A percentile compares a stretch with the other conserved stretches of the same genome.
Conservation (phyloP, 1,140 invertebrate genomes). For the Ruditapes philippinarum region DNA sequence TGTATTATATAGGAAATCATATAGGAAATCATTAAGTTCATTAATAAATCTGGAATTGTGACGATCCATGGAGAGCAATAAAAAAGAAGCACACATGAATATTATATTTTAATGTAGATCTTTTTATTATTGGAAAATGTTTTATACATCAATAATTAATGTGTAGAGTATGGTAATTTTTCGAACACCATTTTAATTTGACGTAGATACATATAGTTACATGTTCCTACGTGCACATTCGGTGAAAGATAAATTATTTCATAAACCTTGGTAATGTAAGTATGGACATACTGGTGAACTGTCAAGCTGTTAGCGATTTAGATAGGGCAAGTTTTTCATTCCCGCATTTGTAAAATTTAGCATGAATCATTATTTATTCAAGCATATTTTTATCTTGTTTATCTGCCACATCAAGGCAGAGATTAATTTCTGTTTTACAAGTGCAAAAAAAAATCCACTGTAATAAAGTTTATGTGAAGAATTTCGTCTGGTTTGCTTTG, state of each 20-base stretch:
- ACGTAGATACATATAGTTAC: too few relatives aligned
- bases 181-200: too few relatives aligned
- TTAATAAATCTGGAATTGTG: too few relatives aligned
- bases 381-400: conserved; percentile 17
- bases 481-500: neutral
- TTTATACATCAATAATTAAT: too few relatives aligned
- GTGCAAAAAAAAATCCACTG: conserved; percentile 30
- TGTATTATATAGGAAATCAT: too few relatives aligned
- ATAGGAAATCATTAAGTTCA: too few relatives aligned
- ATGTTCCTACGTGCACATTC: neutral
- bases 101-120: too few relatives aligned
- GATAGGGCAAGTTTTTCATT: neutral
- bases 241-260: neutral
- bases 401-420: neutral
- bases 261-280: neutral
- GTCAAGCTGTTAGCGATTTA: neutral
- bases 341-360: neutral
- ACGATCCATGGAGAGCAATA: too few relatives aligned
- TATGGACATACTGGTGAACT: neutral
- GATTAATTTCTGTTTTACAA: conserved; percentile 36
- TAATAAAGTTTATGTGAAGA: neutral
- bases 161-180: too few relatives aligned
- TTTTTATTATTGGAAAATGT: too few relatives aligned
- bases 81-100: too few relatives aligned
- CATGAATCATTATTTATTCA: conserved; percentile 39